Conservation (phyloP, 2,113 vertebrate species). For the Phasianus colchicus region DNA sequence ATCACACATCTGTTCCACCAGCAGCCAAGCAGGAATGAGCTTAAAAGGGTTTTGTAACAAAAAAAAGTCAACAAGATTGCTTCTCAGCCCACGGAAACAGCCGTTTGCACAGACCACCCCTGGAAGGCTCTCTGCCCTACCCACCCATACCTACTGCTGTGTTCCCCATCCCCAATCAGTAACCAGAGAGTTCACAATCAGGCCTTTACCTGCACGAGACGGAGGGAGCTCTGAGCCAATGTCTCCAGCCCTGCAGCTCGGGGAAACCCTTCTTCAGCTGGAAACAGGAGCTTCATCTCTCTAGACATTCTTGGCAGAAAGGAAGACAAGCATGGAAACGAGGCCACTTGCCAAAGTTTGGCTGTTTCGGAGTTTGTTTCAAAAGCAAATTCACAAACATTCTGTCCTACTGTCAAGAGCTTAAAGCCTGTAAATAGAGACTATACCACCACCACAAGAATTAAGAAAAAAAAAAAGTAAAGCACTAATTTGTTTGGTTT, state of each 20-base stretch:
- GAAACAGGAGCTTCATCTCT: neutral
- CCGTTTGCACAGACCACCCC: neutral
- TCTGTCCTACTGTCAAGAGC: slow-evolving; percentile 36
- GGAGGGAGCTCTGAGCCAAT: slow-evolving; percentile 1
- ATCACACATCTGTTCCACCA: rapidly evolving
- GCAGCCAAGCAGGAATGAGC: neutral
- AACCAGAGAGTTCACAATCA: slow-evolving; percentile 35
- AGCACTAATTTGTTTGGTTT: slow-evolving; percentile 68
- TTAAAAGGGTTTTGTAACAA: rapidly evolving
- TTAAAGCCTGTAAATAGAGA: slow-evolving; percentile 78
- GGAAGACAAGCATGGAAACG: neutral
- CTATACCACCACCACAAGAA: slow-evolving; percentile 29
- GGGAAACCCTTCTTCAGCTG: neutral
- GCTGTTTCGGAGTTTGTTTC: slow-evolving; percentile 45
- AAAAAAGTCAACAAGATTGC: neutral
- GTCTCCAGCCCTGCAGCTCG: neutral
- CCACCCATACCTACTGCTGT: neutral
- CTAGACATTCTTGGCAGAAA: neutral
- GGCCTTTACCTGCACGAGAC: neutral
- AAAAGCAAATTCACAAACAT: slow-evolving; percentile 52
- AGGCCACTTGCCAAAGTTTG: neutral
- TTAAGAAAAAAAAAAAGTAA: slow-evolving; percentile 31
- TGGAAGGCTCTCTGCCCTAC: neutral
- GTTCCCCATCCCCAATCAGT: neutral
- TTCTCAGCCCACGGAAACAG: neutral